phyloP scores from a whole-genome alignment of 2,797 vertebrate species.

The Microctenopoma stevenorrisi region DNA sequence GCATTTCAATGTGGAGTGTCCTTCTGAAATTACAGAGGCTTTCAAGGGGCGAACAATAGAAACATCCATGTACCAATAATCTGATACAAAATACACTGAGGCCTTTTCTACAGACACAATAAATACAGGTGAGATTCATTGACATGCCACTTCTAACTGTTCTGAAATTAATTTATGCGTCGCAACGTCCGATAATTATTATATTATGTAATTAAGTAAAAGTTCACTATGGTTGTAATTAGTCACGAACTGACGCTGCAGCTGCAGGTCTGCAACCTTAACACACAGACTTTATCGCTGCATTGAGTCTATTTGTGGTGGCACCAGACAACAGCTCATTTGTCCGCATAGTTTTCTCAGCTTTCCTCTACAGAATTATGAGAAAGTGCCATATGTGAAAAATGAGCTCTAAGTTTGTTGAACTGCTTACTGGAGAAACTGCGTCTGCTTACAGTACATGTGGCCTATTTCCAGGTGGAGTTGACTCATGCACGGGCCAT shows the following conservation, averaged over 20 bases:
- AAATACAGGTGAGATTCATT: conserved; percentile 16
- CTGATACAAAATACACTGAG: neutral
- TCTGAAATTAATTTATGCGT: conserved; percentile 28
- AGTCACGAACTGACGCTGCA: conserved; percentile 46
- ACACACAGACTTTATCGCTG: conserved; percentile 28
- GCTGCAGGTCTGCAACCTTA: conserved; percentile 35
- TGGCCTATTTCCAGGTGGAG: conserved; percentile 50
- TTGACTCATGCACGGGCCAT: conserved; percentile 40
- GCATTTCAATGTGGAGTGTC: conserved; percentile 18
- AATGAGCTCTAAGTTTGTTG: conserved; percentile 39
- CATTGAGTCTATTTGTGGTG: conserved; percentile 51
- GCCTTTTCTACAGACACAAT: neutral
- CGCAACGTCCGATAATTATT: conserved; percentile 23
- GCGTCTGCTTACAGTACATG: conserved; percentile 17
- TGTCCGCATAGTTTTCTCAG: conserved; percentile 38
- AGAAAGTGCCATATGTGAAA: conserved; percentile 34
- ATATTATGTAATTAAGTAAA: conserved; percentile 36
- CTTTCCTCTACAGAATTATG: conserved; percentile 31
- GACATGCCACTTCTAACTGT: conserved; percentile 17
- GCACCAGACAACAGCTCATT: conserved; percentile 40
- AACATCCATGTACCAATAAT: conserved; percentile 26
- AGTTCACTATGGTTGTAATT: conserved; percentile 43
- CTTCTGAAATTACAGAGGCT: conserved; percentile 40
- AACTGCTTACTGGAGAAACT: conserved; percentile 48
- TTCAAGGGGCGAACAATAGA: conserved; percentile 19